These are phyloP conservation scores for Arenaria interpres DNA, from an alignment of 2,113 vertebrate species.

Conservation along the genomic window DNA sequence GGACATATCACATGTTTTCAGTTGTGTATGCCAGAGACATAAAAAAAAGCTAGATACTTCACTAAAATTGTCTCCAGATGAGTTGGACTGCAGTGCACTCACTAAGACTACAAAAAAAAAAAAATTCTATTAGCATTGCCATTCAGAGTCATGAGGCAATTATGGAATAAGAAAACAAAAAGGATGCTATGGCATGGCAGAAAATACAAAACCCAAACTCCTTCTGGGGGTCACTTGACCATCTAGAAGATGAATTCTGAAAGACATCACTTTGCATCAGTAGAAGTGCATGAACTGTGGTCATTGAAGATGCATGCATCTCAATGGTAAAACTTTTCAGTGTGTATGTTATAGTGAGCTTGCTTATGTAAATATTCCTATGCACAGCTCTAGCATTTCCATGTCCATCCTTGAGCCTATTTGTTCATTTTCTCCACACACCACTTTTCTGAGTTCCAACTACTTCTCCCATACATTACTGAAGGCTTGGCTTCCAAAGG, in stretches of 20 bases:
- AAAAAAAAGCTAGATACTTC: background rate
- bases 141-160: background rate
- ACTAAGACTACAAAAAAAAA: background rate
- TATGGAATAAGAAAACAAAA: constrained; percentile 44
- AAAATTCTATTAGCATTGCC: background rate
- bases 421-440: background rate
- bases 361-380: background rate
- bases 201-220: background rate
- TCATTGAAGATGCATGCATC: background rate
- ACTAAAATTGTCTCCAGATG: background rate
- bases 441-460: background rate
- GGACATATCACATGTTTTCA: constrained; percentile 14
- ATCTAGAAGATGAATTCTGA: background rate
- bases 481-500: background rate
- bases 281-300: background rate
- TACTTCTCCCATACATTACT: background rate
- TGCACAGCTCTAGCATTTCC: background rate
- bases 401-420: background rate
- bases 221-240: background rate
- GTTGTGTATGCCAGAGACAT: background rate
- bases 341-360: background rate
- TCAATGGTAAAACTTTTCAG: background rate
- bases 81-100: background rate
- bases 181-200: background rate
- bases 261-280: background rate